Percentiles rank a stretch among this genome's conserved stretches.
phyloP scores from a whole-genome alignment of 2,113 vertebrate genomes.

The Laterallus jamaicensis region DNA sequence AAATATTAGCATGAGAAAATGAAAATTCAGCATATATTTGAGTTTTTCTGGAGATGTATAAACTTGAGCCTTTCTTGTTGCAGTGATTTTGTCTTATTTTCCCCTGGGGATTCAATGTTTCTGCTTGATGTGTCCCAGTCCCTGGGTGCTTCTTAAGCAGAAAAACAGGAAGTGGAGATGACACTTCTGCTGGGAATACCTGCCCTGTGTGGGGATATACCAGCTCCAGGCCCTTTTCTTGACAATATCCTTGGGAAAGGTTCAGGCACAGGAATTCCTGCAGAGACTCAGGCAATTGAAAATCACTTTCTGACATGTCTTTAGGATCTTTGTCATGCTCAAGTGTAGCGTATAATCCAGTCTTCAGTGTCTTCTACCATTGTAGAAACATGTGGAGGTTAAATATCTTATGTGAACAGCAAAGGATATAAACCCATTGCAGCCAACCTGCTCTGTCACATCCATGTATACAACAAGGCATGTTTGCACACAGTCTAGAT shows the following conservation, averaged over 20 bases:
- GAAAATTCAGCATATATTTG: constrained; percentile 5
- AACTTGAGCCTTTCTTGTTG: neutral
- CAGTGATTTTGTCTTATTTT: neutral
- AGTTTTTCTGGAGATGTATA: neutral
- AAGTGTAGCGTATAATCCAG: neutral
- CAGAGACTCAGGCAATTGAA: neutral
- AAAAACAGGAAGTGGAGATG: neutral
- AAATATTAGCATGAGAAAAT: constrained; percentile 9
- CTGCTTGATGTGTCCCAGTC: neutral
- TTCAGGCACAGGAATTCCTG: neutral
- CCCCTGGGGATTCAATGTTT: neutral
- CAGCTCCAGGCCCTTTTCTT: neutral
- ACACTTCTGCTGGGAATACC: constrained; percentile 3
- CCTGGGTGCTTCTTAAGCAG: neutral
- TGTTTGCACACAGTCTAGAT: neutral
- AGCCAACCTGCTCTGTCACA: neutral
- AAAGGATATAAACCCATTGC: neutral
- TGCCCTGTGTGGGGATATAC: neutral
- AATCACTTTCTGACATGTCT: neutral
- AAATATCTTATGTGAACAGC: neutral
- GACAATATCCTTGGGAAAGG: neutral
- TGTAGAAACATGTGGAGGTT: neutral
- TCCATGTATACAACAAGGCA: neutral
- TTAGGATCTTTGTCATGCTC: neutral
- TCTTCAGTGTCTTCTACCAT: neutral